Base-by-base conservation (phyloP, 2,888 invertebrate species). In the Dysmachus trigonus region DNA sequence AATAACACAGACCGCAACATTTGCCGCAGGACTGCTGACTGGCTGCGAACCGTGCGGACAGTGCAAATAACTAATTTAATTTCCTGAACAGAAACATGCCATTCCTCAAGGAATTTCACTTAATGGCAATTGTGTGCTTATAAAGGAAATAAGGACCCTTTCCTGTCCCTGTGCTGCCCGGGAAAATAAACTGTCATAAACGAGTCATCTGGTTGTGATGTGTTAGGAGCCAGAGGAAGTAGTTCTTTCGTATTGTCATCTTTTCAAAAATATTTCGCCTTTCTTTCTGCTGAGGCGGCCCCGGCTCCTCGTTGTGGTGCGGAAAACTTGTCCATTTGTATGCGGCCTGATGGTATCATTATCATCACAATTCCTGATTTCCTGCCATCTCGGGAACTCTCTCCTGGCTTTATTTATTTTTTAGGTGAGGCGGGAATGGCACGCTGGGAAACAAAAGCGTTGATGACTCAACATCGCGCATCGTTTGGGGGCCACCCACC, bases 71-170 rank as follows among this genome's bases (percentile, higher is more conserved):
- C 82, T 82, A 82, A 82, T 82, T 82, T 82, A 82, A 82, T 82
- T 82, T 82, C 82, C 82, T 82, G 35, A 38, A 82, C 82, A 53
- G 82, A 82, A 82, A 82, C 62, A 82, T 22, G 35, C 62, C 82
- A 82, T 82, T 82, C 82, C 62, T 62, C 62, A 62, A 82, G 71
- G 82, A 82, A 62, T 82, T 82, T 33, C 82, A 33, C 35, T 82
- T 82, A 82, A 82, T 82, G 82, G 47, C 62, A 33, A 82, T 82
- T 38, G 82, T 82, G 62, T 71, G 82, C 82, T 71, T 82, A 82
- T 82, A 82, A 71, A 82, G 82, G 82, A 82, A 82, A 82, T 82
- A 82, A 62, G 82, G 82, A 62, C 82, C 82, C 82, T 82, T 82
- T 82, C 82, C 82, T 82, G 82, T 82, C 38, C 71, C 31, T 82